Conservation (phyloP, 2,113 vertebrate genomes). For the Rhynchopsitta pachyrhyncha region DNA sequence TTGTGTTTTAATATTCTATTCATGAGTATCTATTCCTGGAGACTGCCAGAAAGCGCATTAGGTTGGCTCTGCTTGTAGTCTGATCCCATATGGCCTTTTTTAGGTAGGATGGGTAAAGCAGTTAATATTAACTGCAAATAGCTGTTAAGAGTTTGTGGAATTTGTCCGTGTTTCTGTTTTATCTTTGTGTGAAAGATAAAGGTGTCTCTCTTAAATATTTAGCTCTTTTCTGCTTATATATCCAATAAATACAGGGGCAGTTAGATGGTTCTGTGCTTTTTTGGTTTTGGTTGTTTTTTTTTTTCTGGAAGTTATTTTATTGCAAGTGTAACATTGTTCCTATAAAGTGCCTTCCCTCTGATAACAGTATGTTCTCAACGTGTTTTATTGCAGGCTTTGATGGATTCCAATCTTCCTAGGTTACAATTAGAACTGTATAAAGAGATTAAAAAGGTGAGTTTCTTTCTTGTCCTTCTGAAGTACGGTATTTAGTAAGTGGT, state of each 20-base stretch:
- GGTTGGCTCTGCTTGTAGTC: neutral
- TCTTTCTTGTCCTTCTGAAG: neutral
- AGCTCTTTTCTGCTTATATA: neutral
- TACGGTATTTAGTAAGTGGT: neutral
- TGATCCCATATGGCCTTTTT: constrained; percentile 2
- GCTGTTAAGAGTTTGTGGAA: neutral
- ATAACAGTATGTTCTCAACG: neutral
- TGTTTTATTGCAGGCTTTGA: constrained; percentile 84
- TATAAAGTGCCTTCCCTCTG: neutral
- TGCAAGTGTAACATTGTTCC: neutral
- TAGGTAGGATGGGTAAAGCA: neutral
- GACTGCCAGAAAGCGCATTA: neutral
- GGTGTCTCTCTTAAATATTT: neutral
- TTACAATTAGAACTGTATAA: constrained; percentile 96
- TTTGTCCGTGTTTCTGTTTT: neutral
- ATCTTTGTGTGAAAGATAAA: neutral
- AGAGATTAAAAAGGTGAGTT: constrained; percentile 95
- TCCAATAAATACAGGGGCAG: neutral
- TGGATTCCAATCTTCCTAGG: constrained; percentile 94
- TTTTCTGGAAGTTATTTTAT: neutral
- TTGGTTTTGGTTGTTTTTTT: neutral
- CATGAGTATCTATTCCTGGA: neutral
- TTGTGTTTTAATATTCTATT: neutral
- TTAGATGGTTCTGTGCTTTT: neutral
- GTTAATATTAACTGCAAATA: neutral